A percentile compares a stretch with the other conserved stretches of the same genome.
Conservation (phyloP, 2,797 vertebrate genomes). For the Acropternis orthonyx region DNA sequence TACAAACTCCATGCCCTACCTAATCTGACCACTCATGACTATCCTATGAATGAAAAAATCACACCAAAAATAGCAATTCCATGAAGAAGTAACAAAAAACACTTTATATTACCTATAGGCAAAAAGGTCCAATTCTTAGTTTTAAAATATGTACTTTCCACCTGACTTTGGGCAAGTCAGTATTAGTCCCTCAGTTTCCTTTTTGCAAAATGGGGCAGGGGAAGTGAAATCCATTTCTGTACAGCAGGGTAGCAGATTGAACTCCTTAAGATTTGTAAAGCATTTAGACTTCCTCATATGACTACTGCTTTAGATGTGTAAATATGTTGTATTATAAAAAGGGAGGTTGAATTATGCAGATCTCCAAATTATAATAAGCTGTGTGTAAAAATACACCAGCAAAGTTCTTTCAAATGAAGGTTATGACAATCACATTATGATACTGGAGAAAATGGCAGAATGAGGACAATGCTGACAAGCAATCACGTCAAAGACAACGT, state of each 20-base stretch:
- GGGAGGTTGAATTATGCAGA: neutral
- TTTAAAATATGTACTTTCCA: neutral
- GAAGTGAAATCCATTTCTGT: neutral
- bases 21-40: neutral
- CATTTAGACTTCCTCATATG: neutral
- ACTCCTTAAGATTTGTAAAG: neutral
- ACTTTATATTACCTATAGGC: neutral
- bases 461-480: neutral
- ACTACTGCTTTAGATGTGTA: constrained; percentile 8
- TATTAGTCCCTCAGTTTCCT: neutral
- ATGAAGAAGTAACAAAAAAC: neutral
- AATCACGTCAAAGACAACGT: neutral
- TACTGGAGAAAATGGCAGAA: constrained; percentile 21
- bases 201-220: neutral
- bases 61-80: neutral
- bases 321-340: constrained; percentile 31
- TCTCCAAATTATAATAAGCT: constrained; percentile 12
- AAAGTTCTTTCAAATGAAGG: neutral
- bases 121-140: neutral
- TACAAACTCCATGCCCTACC: neutral
- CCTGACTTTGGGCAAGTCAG: neutral
- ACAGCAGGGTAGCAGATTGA: neutral
- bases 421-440: constrained; percentile 1
- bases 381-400: neutral
- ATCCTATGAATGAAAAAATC: neutral